Base-by-base conservation (phyloP, 2,888 invertebrate species). In the Yponomeuta sedellus region DNA sequence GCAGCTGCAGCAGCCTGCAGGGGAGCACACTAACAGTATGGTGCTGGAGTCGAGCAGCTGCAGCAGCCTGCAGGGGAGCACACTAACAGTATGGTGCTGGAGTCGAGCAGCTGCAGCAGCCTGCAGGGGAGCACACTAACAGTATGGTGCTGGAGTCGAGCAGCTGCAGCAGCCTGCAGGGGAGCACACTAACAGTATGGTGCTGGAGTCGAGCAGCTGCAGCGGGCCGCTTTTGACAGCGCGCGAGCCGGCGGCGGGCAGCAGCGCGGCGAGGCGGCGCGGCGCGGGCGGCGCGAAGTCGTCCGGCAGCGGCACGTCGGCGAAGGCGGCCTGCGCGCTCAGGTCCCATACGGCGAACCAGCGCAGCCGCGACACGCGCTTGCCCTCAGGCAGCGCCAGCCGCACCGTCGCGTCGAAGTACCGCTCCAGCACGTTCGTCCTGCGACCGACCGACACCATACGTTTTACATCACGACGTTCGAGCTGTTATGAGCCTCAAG, bases 281-380 rank as follows among this genome's bases (percentile, higher is more conserved):
- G 95, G 92, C 10, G 94, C 92, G 0, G 98, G 98, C 16, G 97
- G 94, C 77, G 97, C 96, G 82, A 98, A 97, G 71, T 96, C 97
- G 77, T 97, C 97, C 0, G 97, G 97, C 72, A 98, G 94, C 79
- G 95, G 96, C 66, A 97, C 95, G 81, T 98, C 98, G 0, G 96
- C 98, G 80, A 97, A 97, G 57, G 96, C 94, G 81, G 96, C 97
- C 93, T 97, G 96, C 77, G 94, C 94, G 73, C 94, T 94, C 61
- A 98, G 92, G 89, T 98, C 98, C 85, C 97, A 98, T 65, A 98
- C 92, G 0, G 97, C 95, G 67, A 98, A 92, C 98, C 98, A 98
- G 85, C 96, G 96, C 71, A 97, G 94, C 72, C 97, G 96, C 0
- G 95, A 95, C 68, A 98, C 93, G 81, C 95, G 96, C 83, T 97